Conservation (phyloP, 2,113 vertebrate species). For the Oreamnos americanus region DNA sequence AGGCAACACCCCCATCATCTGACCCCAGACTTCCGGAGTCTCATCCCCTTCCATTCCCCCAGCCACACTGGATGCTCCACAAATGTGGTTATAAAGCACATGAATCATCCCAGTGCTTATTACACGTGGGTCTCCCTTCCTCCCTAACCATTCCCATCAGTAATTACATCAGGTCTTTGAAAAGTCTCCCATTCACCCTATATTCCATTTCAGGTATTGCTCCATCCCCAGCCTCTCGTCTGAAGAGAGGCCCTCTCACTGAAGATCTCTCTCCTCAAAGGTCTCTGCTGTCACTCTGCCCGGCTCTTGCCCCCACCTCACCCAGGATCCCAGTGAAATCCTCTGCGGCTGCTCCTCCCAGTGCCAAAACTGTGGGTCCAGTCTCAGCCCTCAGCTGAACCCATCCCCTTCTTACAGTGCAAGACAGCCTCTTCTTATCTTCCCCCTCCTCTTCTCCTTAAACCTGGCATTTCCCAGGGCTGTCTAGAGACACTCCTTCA, state of each 20-base stretch:
- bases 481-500: neutral
- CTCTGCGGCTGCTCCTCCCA: neutral
- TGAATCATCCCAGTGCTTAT: neutral
- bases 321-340: too few species aligned
- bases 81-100: too few species aligned
- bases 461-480: neutral
- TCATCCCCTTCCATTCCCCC: neutral
- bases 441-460: neutral
- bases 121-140: neutral
- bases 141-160: neutral
- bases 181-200: neutral
- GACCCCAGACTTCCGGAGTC: neutral
- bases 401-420: fast-evolving
- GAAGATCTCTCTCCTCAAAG: neutral
- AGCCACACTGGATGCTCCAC: neutral
- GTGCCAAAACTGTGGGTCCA: neutral
- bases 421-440: neutral
- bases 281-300: neutral
- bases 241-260: neutral
- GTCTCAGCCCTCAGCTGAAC: too few species aligned
- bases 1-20: neutral
- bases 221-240: neutral
- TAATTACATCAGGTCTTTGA: neutral
- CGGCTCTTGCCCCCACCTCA: neutral
- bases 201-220: neutral